A percentile compares a stretch with the other conserved stretches of the same genome.
phyloP scores from a whole-genome alignment of 1,140 invertebrate genomes.

The Psilanteris sp. region DNA sequence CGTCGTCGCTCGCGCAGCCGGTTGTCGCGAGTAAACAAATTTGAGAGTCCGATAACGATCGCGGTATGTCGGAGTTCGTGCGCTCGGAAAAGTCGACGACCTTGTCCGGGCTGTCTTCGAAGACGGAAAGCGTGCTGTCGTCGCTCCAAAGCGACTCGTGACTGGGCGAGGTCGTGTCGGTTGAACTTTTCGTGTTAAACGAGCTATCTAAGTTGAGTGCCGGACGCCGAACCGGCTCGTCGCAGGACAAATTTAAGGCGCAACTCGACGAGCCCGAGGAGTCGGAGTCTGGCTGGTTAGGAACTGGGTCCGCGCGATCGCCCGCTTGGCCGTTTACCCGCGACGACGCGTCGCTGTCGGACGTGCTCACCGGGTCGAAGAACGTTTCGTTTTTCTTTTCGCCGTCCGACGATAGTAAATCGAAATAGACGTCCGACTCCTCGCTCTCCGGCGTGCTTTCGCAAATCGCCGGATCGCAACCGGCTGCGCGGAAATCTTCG shows the following conservation, averaged over 20 bases:
- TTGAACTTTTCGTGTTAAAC: constrained; percentile 65
- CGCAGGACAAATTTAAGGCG: constrained; percentile 14
- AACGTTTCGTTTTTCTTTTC: constrained; percentile 69
- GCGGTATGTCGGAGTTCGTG: constrained; percentile 37
- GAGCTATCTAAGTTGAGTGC: constrained; percentile 66
- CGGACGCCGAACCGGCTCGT: background rate
- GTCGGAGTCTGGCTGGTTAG: too few species aligned
- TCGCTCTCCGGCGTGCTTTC: constrained; percentile 74
- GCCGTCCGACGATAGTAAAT: constrained; percentile 76
- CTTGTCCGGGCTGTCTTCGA: constrained; percentile 63
- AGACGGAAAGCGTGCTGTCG: constrained; percentile 70
- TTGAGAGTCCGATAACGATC: constrained; percentile 73
- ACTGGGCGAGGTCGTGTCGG: constrained; percentile 71
- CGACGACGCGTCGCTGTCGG: constrained; percentile 64
- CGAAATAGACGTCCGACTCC: constrained; percentile 81
- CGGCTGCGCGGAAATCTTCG: too few species aligned
- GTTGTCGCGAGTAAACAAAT: too few species aligned
- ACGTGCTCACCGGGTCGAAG: constrained; percentile 68
- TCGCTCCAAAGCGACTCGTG: constrained; percentile 75
- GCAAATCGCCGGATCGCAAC: too few species aligned
- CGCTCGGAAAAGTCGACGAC: background rate
- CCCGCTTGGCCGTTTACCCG: too few species aligned
- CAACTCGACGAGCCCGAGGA: too few species aligned
- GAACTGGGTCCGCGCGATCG: too few species aligned
- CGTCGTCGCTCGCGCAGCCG: too few species aligned